Conservation (phyloP, 2,888 invertebrate genomes). For the Dryocosmus kuriphilus region DNA sequence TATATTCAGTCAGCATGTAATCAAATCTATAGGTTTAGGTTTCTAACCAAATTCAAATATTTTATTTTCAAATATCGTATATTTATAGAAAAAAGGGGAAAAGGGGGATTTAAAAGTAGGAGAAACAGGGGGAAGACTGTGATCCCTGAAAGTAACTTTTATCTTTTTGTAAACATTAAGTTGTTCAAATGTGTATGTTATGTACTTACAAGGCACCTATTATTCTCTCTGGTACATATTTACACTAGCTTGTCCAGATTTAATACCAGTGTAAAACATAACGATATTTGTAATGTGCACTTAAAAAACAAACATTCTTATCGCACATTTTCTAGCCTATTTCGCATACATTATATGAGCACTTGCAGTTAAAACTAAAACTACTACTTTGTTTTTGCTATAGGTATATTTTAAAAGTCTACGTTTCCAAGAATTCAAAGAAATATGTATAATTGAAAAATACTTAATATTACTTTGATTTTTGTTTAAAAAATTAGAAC, state of each 20-base stretch:
- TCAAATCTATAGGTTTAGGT: too few relatives aligned
- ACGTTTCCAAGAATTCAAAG: background rate
- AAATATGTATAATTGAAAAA: background rate
- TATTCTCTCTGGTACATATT: background rate
- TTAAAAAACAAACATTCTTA: slow-evolving; percentile 29
- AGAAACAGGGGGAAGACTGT: too few relatives aligned
- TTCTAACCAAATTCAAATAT: too few relatives aligned
- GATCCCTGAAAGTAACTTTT: too few relatives aligned
- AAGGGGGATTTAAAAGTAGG: too few relatives aligned
- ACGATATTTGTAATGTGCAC: slow-evolving; percentile 11
- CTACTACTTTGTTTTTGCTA: background rate
- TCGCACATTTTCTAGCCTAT: background rate
- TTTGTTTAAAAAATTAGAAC: background rate
- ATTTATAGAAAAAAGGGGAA: too few relatives aligned
- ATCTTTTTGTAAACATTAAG: background rate
- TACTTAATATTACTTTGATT: background rate
- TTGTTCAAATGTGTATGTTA: too few relatives aligned
- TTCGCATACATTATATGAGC: background rate
- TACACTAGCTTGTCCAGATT: background rate
- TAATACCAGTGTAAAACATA: background rate
- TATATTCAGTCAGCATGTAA: too few relatives aligned
- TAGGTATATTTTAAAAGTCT: background rate
- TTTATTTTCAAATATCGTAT: too few relatives aligned
- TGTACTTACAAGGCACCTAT: background rate
- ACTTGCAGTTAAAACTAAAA: background rate